Percentiles rank a stretch among this genome's conserved stretches.
phyloP scores from a whole-genome alignment of 2,113 vertebrate species.

The Zosterops lateralis region DNA sequence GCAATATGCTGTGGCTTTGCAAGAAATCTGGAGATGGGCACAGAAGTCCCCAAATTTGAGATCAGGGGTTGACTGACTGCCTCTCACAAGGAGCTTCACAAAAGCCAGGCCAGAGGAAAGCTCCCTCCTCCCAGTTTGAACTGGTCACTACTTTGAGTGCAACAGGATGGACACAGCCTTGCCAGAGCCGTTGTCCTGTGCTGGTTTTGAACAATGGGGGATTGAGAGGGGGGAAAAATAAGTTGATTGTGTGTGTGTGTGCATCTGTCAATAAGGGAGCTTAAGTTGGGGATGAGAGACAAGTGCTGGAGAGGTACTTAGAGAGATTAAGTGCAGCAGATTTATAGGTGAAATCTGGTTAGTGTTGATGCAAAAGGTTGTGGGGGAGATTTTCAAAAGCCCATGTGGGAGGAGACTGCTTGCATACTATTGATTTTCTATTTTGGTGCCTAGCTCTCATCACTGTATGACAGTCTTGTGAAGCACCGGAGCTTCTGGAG shows the following conservation, averaged over 20 bases:
- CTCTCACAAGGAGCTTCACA: background rate
- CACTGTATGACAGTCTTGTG: background rate
- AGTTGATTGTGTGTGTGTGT: constrained; percentile 13
- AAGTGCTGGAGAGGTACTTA: constrained; percentile 13
- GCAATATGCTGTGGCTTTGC: background rate
- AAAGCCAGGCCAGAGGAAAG: background rate
- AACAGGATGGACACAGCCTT: background rate
- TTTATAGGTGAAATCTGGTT: constrained; percentile 64
- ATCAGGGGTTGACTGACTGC: background rate
- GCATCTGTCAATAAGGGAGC: constrained; percentile 41
- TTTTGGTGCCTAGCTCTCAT: background rate
- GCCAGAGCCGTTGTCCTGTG: background rate
- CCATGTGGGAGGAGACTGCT: constrained; percentile 7
- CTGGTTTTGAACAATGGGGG: background rate
- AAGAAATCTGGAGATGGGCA: background rate
- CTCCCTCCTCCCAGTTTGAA: background rate
- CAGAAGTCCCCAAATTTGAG: background rate
- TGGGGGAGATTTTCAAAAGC: constrained; percentile 36
- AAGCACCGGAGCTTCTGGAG: background rate
- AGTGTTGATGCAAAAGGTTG: constrained; percentile 40
- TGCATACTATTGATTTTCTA: constrained; percentile 29
- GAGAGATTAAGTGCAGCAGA: constrained; percentile 49
- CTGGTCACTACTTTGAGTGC: background rate
- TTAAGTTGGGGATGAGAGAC: constrained; percentile 23
- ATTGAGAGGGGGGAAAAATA: background rate